These are phyloP conservation scores for Chrysolina oricalcia DNA, from an alignment of 2,888 invertebrate species.

Conservation along the genomic window DNA sequence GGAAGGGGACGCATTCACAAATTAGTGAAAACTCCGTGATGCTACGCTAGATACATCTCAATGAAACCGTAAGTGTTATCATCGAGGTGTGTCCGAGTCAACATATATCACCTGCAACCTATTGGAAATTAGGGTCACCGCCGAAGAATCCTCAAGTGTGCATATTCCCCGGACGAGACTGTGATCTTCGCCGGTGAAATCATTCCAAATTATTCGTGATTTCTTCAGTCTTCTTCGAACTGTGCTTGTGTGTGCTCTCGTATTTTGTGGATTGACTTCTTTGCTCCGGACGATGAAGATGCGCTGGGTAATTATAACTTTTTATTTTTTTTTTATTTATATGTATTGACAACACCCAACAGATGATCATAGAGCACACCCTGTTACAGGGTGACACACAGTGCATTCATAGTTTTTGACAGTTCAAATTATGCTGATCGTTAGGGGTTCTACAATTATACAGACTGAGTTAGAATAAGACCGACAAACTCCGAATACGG, in stretches of 20 bases:
- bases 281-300: constrained; percentile 34
- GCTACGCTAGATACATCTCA: constrained; percentile 14
- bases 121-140: constrained; percentile 49
- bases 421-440: too few species aligned
- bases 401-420: too few species aligned
- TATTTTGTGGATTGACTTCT: constrained; percentile 39
- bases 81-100: constrained; percentile 27
- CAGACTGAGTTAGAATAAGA: too few species aligned
- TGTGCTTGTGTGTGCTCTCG: constrained; percentile 49
- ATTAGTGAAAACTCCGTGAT: constrained; percentile 21
- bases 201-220: constrained; percentile 40
- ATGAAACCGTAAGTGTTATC: constrained; percentile 4
- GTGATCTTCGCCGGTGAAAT: constrained; percentile 52
- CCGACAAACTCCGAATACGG: too few species aligned
- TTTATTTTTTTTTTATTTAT: not conserved
- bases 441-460: too few species aligned
- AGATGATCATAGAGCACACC: too few species aligned
- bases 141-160: constrained; percentile 38
- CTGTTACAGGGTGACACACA: too few species aligned
- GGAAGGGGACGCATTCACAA: not conserved
- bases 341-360: not conserved
- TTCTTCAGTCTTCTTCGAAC: constrained; percentile 49
- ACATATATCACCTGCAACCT: constrained; percentile 36
- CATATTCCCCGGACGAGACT: constrained; percentile 45
- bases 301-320: constrained; percentile 42